phyloP scores from a whole-genome alignment of 2,797 vertebrate genomes.

The Rhadinocentrus ornatus region DNA sequence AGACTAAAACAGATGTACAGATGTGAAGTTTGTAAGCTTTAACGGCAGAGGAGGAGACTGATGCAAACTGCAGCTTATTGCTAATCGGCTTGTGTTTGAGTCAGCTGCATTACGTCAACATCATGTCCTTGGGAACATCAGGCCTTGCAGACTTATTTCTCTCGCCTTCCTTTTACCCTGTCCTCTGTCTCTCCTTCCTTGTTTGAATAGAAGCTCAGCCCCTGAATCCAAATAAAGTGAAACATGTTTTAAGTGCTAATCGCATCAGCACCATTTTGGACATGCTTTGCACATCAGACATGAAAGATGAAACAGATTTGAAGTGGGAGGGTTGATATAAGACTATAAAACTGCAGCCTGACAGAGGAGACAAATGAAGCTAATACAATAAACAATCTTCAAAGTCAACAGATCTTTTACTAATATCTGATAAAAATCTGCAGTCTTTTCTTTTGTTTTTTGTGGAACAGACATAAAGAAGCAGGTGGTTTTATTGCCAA shows the following conservation, averaged over 20 bases:
- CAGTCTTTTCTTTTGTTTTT: conserved; percentile 6
- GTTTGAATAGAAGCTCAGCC: conserved; percentile 19
- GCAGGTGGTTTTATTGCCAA: conserved; percentile 27
- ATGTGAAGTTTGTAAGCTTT: conserved; percentile 37
- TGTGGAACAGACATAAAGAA: not conserved
- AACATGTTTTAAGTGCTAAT: conserved; percentile 46
- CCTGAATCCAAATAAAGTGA: conserved; percentile 52
- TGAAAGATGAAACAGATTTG: conserved; percentile 14
- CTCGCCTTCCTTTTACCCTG: conserved; percentile 17
- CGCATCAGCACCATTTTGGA: conserved; percentile 22
- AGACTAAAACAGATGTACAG: conserved; percentile 18
- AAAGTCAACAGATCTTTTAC: conserved; percentile 33
- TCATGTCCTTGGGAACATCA: conserved; percentile 43
- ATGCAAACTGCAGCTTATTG: conserved; percentile 45
- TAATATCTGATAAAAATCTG: conserved; percentile 25
- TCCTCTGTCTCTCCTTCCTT: conserved; percentile 35
- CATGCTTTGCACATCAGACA: conserved; percentile 30
- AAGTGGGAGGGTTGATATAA: conserved; percentile 15
- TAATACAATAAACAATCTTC: conserved; percentile 24
- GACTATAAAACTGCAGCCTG: conserved; percentile 28
- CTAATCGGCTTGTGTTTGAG: conserved; percentile 61
- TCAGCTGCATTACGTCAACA: conserved; percentile 57
- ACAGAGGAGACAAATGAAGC: conserved; percentile 28
- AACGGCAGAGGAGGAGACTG: conserved; percentile 21
- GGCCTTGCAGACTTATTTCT: conserved; percentile 37